Evolutionary conservation across 2,113 vertebrate genomes (phyloP).

Genomic region (Cinclus mexicanus): DNA sequence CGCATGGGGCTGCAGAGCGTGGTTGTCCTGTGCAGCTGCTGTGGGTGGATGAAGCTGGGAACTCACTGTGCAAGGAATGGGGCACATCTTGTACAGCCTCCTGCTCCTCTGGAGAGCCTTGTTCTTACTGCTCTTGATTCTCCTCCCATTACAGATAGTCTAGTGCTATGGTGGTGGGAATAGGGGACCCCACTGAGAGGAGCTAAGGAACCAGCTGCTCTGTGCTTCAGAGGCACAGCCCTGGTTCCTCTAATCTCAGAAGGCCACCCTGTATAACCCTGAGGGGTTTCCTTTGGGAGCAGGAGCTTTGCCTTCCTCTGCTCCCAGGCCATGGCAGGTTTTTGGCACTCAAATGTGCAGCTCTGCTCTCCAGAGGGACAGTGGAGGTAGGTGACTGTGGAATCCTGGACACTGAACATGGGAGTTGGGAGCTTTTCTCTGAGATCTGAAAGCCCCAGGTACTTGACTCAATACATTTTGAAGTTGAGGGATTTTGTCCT

Average conservation of each 20-base stretch:
- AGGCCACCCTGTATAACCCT: not conserved
- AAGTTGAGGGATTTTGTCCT: not conserved
- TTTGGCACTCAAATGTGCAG: not conserved
- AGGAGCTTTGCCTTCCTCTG: not conserved
- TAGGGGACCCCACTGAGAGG: slow-evolving; percentile 8
- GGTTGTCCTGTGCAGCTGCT: not conserved
- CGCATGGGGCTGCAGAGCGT: not conserved
- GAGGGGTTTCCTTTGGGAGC: not conserved
- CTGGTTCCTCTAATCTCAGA: not conserved
- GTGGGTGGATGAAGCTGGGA: not conserved
- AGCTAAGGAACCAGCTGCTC: slow-evolving; percentile 1
- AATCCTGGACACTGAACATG: not conserved
- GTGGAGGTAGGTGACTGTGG: not conserved
- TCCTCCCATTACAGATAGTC: not conserved
- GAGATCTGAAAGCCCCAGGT: not conserved
- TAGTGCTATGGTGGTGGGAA: not conserved
- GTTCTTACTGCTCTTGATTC: not conserved
- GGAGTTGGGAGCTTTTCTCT: not conserved
- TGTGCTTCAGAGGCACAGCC: not conserved
- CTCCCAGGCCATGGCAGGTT: fast-evolving
- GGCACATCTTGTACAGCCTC: not conserved
- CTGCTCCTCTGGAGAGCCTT: not conserved
- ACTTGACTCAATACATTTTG: not conserved
- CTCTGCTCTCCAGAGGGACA: not conserved
- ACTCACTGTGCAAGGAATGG: not conserved